Evolutionary conservation across 23 tunicate species (phyloP), one percentile per base, ranked within the genome.

Genomic region (Ascidia mentula): DNA sequence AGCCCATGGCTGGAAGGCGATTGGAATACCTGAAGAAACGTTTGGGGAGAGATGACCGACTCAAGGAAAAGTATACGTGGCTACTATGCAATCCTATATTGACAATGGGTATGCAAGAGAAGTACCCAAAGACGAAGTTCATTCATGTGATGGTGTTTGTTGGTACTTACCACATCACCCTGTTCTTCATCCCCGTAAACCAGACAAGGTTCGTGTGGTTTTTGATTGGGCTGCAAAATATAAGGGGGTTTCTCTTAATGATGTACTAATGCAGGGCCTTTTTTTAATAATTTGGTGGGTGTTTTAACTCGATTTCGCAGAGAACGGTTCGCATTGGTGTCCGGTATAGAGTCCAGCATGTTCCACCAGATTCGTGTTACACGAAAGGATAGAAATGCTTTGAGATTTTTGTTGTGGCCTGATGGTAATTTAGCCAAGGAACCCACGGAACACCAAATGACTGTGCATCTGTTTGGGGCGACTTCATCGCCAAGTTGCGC

Each of bases 261-360:
- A 71, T 18, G 74, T 34, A 12, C 37, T 71, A 28, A 33, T 71
- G 74, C 74, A 71, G 38, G 74, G 74, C 74, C 74, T 34, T 36
- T 71, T 6, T 3, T 71, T 28, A 71, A 71, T 34, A 71, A 36
- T 18, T 6, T 71, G 38, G 74, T 71, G 74, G 7, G 80, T 45
- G 36, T 77, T 31, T 36, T 77, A 15, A 30, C 53, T 28, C 46
- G 80, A 77, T 77, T 77, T 77, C 36, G 83, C 30, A 79, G 5
- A 60, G 46, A 79, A 45, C 26, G 3, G 45, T 34, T 53, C 33
- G 46, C 83, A 8, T 37, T 79, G 15, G 69, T 45, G 39, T 74
- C 83, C 1, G 83, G 61, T 61, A 79, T 79, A 34, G 72, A 65
- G 26, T 69, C 74, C 31, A n/a, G n/a, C n/a, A 79, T 79, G 83